Evolutionary conservation across 2,113 vertebrate genomes (phyloP).

Genomic region (Oxygymnocypris stewartii): DNA sequence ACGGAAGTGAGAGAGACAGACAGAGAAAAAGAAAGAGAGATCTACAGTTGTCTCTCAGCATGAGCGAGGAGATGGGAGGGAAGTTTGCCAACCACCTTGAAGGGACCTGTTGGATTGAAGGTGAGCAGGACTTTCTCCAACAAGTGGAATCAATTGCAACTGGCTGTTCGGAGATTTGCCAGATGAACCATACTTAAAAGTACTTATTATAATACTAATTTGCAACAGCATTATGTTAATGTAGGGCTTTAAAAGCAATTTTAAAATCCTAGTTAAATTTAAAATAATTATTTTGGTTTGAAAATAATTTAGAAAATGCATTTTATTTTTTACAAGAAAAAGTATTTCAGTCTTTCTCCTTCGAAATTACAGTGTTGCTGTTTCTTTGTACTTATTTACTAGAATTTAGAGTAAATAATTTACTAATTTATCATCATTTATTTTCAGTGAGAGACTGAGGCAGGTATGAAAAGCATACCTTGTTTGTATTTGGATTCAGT

Average conservation of each 20-base stretch:
- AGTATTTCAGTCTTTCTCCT: no score
- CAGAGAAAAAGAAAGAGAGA: conserved; percentile 17
- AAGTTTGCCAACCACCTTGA: conserved; percentile 1
- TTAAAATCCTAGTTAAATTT: background rate
- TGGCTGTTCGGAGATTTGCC: conserved; percentile 5
- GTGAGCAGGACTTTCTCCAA: background rate
- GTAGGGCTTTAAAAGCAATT: background rate
- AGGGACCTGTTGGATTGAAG: background rate
- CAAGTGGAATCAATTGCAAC: background rate
- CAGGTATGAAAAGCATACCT: background rate
- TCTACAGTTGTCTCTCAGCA: conserved; percentile 19
- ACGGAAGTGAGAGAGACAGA: background rate
- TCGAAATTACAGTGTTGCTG: background rate
- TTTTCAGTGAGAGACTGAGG: background rate
- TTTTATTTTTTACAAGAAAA: no score
- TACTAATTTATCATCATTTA: background rate
- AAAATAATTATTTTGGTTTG: background rate
- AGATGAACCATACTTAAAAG: background rate
- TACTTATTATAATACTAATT: background rate
- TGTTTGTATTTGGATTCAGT: background rate
- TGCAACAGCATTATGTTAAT: background rate
- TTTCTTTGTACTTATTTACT: background rate
- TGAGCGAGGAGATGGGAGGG: background rate
- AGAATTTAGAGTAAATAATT: background rate
- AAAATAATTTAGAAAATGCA: background rate